These are phyloP conservation scores for Chascanopsetta lugubris DNA, from an alignment of 2,113 vertebrate species.

Conservation along the genomic window DNA sequence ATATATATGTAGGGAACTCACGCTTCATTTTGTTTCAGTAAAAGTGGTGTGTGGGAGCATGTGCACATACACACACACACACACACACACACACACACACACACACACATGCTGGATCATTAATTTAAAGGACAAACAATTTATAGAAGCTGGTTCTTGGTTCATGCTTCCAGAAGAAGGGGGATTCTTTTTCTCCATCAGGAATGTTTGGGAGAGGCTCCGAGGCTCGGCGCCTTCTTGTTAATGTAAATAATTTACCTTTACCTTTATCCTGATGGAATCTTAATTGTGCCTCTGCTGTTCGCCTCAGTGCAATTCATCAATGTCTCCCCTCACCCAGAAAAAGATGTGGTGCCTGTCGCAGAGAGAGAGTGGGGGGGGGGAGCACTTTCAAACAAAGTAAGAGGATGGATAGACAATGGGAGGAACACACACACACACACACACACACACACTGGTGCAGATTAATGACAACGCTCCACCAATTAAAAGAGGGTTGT, in stretches of 20 bases:
- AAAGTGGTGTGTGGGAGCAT: too few species aligned
- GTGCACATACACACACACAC: conserved; percentile 1
- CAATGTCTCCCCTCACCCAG: conserved; percentile 70
- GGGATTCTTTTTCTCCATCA: conserved; percentile 43
- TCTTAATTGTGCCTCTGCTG: conserved; percentile 83
- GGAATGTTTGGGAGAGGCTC: conserved; percentile 68
- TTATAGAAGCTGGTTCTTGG: conserved; percentile 57
- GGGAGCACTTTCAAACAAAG: conserved; percentile 58
- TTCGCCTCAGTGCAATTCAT: conserved; percentile 74
- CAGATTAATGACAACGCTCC: conserved; percentile 67
- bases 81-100: conserved; percentile 9
- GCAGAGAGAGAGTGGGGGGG: conserved; percentile 9
- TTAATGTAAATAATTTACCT: conserved; percentile 86
- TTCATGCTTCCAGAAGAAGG: conserved; percentile 34
- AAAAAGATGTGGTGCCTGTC: conserved; percentile 61
- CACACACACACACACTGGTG: conserved; percentile 35
- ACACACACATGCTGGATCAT: conserved; percentile 54
- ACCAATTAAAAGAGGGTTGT: conserved; percentile 60
- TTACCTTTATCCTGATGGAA: conserved; percentile 85
- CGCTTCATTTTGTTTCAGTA: too few species aligned
- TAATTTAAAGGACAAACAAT: conserved; percentile 75
- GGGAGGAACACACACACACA: conserved; percentile 25
- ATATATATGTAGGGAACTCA: too few species aligned
- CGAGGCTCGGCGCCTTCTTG: conserved; percentile 56
- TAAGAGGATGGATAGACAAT: conserved; percentile 39